Percentiles rank a stretch among this genome's conserved stretches.
Conservation (phyloP, 1,140 invertebrate genomes). For the Pemphigus obesinymphae region DNA sequence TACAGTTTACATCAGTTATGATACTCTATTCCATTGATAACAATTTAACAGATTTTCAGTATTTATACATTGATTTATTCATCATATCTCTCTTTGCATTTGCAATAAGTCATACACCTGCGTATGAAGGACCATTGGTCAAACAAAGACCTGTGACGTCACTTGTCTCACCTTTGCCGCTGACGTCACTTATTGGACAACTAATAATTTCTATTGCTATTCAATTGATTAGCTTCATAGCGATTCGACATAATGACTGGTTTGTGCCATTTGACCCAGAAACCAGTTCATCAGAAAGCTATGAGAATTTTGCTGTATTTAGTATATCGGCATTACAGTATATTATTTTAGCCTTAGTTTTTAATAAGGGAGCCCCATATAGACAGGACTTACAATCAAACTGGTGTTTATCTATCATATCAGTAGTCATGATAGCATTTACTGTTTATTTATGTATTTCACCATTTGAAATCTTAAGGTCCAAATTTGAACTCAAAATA, state of each 20-base stretch:
- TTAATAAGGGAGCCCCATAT: conserved; percentile 86
- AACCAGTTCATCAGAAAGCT: conserved; percentile 56
- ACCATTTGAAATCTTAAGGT: conserved; percentile 61
- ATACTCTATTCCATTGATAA: conserved; percentile 81
- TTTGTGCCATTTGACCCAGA: conserved; percentile 58
- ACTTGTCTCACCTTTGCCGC: conserved; percentile 62
- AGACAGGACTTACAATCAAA: conserved; percentile 66
- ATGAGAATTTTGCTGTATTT: conserved; percentile 83
- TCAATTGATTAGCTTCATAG: conserved; percentile 63
- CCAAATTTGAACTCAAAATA: conserved; percentile 61
- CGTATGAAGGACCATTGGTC: conserved; percentile 63
- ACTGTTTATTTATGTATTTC: conserved; percentile 45
- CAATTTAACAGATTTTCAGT: conserved; percentile 76
- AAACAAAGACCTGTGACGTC: conserved; percentile 65
- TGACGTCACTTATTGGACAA: conserved; percentile 67
- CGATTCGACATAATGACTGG: conserved; percentile 66
- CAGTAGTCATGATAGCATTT: conserved; percentile 63
- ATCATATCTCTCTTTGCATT: conserved; percentile 75
- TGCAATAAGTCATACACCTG: conserved; percentile 75
- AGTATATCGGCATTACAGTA: conserved; percentile 89
- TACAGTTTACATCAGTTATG: conserved; percentile 84
- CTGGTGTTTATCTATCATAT: conserved; percentile 59
- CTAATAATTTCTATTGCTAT: conserved; percentile 64
- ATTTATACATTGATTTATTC: conserved; percentile 76
- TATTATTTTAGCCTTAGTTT: conserved; percentile 81